Evolutionary conservation across 1,140 invertebrate species (phyloP), one percentile per base, ranked within the genome.

Genomic region (Mactra quadrangularis): DNA sequence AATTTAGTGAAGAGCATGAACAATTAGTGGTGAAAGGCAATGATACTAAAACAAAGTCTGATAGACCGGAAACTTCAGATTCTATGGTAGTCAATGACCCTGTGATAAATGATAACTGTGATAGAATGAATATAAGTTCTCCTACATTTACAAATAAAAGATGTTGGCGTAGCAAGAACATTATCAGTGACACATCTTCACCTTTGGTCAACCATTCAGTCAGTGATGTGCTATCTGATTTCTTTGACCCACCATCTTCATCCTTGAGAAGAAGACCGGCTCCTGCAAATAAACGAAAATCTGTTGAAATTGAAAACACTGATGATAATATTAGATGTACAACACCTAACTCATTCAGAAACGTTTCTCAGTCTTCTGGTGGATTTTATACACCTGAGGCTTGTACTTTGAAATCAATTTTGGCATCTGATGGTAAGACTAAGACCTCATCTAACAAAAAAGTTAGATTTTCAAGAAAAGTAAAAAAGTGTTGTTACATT

Each of bases 181-280:
- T n/a, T n/a, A n/a, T n/a, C n/a, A n/a, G n/a, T n/a, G n/a, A n/a
- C n/a, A n/a, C n/a, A n/a, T n/a, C n/a, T 41, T 41, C 38, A 41
- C 31, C 35, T 6, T 1, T 25, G 33, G 27, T 17, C 2, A 47
- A 33, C 27, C 70, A 53, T 60, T 55, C 64, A 13, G 62, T 87
- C 7, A 70, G 52, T 72, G 85, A 89, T 31, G 74, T 82, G 9
- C 52, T 89, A 22, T 86, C 87, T 17, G 87, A 89, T 41, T 87
- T 89, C 60, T 89, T 89, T 85, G 84, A 86, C 47, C 84, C 83
- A 33, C 87, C 87, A 31, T 68, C 84, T 45, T 82, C 74, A 25
- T 71, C 84, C 17, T 83, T 81, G 7, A 70, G 76, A 22, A 83
- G 66, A 55, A 77, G 78, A 55, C 79, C 82, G 72, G 85, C 86